Percentiles rank a stretch among this genome's conserved stretches.
phyloP scores from a whole-genome alignment of 1,140 invertebrate genomes.

The Diabrotica virgifera region DNA sequence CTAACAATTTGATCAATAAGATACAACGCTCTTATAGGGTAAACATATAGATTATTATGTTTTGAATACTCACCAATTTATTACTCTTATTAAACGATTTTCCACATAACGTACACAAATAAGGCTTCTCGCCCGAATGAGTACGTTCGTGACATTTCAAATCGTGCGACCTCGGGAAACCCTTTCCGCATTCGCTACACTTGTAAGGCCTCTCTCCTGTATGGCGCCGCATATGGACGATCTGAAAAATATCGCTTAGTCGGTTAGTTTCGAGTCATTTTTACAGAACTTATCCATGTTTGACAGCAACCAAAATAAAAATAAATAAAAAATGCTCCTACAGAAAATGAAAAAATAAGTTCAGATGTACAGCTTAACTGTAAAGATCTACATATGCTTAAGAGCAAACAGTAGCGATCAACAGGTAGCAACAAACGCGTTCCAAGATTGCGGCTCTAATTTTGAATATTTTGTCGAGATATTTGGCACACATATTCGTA shows the following conservation, averaged over 20 bases:
- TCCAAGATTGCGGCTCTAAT: too few relatives aligned
- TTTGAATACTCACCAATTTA: constrained; percentile 42
- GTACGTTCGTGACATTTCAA: constrained; percentile 59
- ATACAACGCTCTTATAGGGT: too few relatives aligned
- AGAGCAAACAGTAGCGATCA: too few relatives aligned
- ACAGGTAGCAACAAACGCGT: too few relatives aligned
- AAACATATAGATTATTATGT: too few relatives aligned
- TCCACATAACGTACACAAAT: constrained; percentile 57
- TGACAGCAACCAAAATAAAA: background rate
- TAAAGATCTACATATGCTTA: too few relatives aligned
- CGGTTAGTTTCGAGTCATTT: background rate
- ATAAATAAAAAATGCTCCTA: background rate
- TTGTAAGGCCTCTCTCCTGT: constrained; percentile 57
- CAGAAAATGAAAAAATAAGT: background rate
- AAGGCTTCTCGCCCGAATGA: constrained; percentile 57
- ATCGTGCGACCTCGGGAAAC: constrained; percentile 62
- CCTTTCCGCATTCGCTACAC: constrained; percentile 62
- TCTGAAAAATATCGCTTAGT: constrained; percentile 39
- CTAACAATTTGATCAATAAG: too few relatives aligned
- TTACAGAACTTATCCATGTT: background rate
- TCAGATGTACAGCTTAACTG: too few relatives aligned
- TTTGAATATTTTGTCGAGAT: too few relatives aligned
- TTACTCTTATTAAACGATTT: constrained; percentile 49
- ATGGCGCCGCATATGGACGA: constrained; percentile 59
- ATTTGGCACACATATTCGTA: too few relatives aligned